These are phyloP conservation scores for Allolobophora icterica DNA, from an alignment of 2,888 invertebrate genomes.

Conservation along the genomic window DNA sequence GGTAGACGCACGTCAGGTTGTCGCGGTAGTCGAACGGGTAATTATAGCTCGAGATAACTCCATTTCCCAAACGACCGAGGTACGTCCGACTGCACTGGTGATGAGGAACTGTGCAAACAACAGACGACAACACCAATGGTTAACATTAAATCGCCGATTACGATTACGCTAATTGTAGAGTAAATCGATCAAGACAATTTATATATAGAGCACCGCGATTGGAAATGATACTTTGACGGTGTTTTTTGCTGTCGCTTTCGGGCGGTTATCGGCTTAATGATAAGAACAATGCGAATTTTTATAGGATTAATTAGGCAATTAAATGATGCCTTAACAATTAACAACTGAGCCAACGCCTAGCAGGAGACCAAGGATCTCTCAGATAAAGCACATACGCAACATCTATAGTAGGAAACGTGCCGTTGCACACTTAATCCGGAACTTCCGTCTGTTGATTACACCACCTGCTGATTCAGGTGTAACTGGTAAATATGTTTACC, in stretches of 20 bases:
- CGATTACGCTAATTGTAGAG: not conserved
- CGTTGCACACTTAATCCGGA: not conserved
- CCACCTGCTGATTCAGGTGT: constrained; percentile 7
- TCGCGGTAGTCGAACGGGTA: constrained; percentile 50
- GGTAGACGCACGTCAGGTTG: constrained; percentile 48
- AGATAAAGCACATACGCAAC: not conserved
- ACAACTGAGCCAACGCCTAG: too few relatives aligned
- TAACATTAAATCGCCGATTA: not conserved
- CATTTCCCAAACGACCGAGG: constrained; percentile 42
- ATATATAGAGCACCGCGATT: not conserved
- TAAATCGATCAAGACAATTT: not conserved
- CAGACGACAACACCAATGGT: not conserved
- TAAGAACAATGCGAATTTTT: not conserved
- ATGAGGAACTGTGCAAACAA: not conserved
- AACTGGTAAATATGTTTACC: not conserved
- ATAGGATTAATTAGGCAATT: too few relatives aligned
- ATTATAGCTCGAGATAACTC: constrained; percentile 49
- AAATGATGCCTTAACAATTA: too few relatives aligned
- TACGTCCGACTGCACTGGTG: constrained; percentile 40
- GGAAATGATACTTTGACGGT: not conserved
- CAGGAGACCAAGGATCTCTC: not conserved
- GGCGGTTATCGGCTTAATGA: not conserved
- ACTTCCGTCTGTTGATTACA: not conserved
- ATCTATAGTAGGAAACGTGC: not conserved
- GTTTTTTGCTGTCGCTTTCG: not conserved